Evolutionary conservation across 2,113 vertebrate species (phyloP).

Genomic region (Zosterops pallidus): DNA sequence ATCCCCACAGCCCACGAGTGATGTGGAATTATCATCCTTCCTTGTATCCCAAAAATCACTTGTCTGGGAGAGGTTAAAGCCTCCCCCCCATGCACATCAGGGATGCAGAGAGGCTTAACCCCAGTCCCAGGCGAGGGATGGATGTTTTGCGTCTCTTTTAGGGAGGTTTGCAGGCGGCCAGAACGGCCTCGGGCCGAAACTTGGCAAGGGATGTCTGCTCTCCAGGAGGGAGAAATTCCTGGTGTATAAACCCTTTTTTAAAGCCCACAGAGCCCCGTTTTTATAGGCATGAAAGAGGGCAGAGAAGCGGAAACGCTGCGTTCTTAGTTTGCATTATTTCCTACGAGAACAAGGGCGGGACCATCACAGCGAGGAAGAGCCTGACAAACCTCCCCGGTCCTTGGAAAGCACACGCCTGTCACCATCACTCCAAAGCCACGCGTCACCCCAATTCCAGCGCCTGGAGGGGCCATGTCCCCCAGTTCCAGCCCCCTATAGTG

Average conservation of each 20-base stretch:
- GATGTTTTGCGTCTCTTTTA: neutral
- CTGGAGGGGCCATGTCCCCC: neutral
- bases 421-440: neutral
- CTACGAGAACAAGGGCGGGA: neutral
- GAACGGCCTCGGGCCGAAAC: neutral
- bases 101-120: neutral
- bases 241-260: neutral
- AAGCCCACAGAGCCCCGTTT: neutral
- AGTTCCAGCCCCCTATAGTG: rapidly evolving
- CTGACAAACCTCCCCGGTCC: neutral
- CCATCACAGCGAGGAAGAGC: neutral
- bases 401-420: neutral
- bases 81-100: neutral
- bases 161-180: neutral
- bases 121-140: rapidly evolving
- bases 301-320: neutral
- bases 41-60: neutral
- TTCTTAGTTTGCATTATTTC: neutral
- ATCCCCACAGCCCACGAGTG: rapidly evolving
- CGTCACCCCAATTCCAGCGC: neutral
- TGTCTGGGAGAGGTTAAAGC: neutral
- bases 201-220: neutral
- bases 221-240: neutral
- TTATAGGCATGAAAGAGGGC: neutral
- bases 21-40: neutral